Base-by-base conservation (phyloP, 1,140 invertebrate species). In the Caenorhabditis latens region DNA sequence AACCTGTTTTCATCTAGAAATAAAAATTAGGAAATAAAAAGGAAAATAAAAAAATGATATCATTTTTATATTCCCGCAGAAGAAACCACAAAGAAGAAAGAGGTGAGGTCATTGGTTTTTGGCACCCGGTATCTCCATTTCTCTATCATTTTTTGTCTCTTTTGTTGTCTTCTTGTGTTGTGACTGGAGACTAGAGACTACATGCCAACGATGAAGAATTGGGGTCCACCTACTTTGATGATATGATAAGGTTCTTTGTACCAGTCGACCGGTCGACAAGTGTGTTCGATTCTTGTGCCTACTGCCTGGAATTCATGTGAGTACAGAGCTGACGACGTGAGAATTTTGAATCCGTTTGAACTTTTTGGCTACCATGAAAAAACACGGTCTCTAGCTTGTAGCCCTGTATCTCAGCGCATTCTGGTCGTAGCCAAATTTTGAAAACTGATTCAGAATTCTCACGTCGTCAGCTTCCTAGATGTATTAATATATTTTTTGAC, bases 61-160 rank as follows among this genome's bases (percentile, higher is more conserved):
- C 61, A 63, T 24, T 58, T 14, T 58, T 24, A 63, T 6, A 32
- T 63, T 24, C 5, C 61, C 21, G 7, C 6, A 7, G 14, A 58
- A 7, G 14, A 58, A 21, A 21, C 14, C 7, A 65, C 11, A 32
- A 13, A 65, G 11, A 42, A n/a, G 16, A 13, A 71, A 71, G 16
- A 19, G 5, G 65, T 71, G 65, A 71, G 65, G 65, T 71, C 65
- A 71, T 71, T 71, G 65, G 65, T 71, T 71, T 71, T 71, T 71
- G 65, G 65, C 65, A 71, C 40, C 19, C 16, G 14, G 46, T 32
- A 58, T n/a, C n/a, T 16, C n/a, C n/a, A n/a, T 7, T 58, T n/a
- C n/a, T 16, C 6, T n/a, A n/a, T 58, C 61, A 9, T 63, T 32
- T 63, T 14, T 40, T 24, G 50, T 14, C 11, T 21, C 8, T 58